Evolutionary conservation across 2,888 invertebrate species (phyloP).

Genomic region (Teleogryllus oceanicus): DNA sequence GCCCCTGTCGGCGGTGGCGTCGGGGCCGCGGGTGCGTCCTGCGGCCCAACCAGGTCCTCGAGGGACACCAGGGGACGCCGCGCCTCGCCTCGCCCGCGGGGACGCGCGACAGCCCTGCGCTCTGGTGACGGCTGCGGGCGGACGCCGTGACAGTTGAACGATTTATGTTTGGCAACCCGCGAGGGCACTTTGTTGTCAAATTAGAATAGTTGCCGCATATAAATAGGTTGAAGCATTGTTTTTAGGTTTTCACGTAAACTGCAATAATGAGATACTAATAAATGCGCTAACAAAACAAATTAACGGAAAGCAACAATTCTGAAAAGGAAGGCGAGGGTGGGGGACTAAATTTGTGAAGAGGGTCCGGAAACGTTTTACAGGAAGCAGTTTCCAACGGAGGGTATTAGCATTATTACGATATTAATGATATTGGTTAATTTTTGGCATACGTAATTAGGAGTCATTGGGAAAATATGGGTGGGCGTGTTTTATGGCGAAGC

Average conservation of each 20-base stretch:
- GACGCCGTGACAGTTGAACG: conserved; percentile 22
- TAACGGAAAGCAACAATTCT: conserved; percentile 29
- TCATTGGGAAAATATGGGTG: conserved; percentile 27
- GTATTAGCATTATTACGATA: conserved; percentile 25
- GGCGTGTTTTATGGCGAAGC: conserved; percentile 23
- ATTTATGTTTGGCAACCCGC: conserved; percentile 21
- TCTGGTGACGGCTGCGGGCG: not conserved
- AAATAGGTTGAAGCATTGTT: conserved; percentile 27
- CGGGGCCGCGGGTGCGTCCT: not conserved
- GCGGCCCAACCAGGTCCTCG: not conserved
- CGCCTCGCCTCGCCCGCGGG: not conserved
- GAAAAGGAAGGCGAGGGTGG: conserved; percentile 22
- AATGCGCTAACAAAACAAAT: conserved; percentile 20
- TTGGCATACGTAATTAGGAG: conserved; percentile 30
- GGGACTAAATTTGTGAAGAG: not conserved
- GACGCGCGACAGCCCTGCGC: not conserved
- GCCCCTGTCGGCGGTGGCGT: no score
- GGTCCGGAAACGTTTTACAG: conserved; percentile 18
- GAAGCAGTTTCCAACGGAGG: conserved; percentile 24
- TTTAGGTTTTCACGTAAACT: not conserved
- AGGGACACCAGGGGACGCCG: not conserved
- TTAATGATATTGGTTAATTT: conserved; percentile 27
- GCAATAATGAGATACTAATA: conserved; percentile 18
- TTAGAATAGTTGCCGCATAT: conserved; percentile 22
- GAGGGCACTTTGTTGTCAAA: conserved; percentile 25